Evolutionary conservation across 2,797 vertebrate genomes (phyloP).

Genomic region (Urosaurus nigricauda): DNA sequence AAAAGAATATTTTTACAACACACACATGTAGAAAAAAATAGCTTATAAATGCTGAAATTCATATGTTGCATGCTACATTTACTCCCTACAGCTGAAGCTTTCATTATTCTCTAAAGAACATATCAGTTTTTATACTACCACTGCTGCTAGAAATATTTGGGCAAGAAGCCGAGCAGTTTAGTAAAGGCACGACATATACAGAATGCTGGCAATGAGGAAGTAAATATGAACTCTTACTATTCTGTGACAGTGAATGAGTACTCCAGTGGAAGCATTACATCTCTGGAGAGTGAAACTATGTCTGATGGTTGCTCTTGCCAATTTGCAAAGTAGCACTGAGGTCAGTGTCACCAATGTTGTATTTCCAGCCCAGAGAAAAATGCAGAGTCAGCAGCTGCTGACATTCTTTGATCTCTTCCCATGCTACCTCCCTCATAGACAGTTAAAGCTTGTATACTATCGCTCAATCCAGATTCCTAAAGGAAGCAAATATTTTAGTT

Average conservation of each 20-base stretch:
- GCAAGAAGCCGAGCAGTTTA: constrained; percentile 36
- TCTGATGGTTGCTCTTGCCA: constrained; percentile 34
- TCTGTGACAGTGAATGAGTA: constrained; percentile 40
- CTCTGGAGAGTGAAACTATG: constrained; percentile 33
- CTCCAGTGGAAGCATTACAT: constrained; percentile 55
- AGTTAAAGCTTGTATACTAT: not conserved
- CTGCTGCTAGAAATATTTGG: constrained; percentile 56
- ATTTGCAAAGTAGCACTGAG: constrained; percentile 53
- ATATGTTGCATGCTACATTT: constrained; percentile 26
- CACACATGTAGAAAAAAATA: constrained; percentile 14
- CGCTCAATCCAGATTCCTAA: constrained; percentile 1
- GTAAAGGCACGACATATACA: constrained; percentile 41
- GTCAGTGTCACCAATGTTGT: constrained; percentile 53
- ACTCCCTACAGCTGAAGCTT: constrained; percentile 15
- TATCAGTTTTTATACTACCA: constrained; percentile 42
- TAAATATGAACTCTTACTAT: constrained; percentile 41
- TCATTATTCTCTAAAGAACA: constrained; percentile 50
- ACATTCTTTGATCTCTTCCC: constrained; percentile 28
- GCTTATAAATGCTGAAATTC: constrained; percentile 26
- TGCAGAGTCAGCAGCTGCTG: constrained; percentile 56
- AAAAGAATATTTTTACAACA: not conserved
- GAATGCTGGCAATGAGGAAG: constrained; percentile 20
- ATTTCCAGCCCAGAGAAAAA: constrained; percentile 41
- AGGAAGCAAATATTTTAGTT: not conserved
- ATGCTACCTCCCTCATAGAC: not conserved